These are phyloP conservation scores for Leucophenga montana DNA, from an alignment of 2,888 invertebrate species.

Conservation along the genomic window DNA sequence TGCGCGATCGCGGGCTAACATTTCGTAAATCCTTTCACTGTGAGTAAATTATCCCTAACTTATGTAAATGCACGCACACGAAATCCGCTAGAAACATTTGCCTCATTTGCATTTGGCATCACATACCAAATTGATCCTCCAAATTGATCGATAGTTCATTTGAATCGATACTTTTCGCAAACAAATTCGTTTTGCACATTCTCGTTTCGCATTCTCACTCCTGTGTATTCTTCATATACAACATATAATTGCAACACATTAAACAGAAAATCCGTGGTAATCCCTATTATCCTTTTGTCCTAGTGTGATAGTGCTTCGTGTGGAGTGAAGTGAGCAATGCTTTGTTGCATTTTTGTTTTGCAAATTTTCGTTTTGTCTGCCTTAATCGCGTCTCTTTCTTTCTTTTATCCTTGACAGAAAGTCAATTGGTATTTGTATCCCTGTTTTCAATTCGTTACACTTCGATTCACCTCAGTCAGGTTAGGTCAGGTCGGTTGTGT, in stretches of 20 bases:
- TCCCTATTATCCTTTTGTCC: not conserved
- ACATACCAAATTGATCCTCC: no score
- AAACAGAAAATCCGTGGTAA: not conserved
- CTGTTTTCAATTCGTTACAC: conserved; percentile 1
- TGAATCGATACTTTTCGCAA: not conserved
- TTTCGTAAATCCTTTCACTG: conserved; percentile 19
- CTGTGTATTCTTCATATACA: not conserved
- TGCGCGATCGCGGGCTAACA: not conserved
- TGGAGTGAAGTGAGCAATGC: conserved; percentile 13
- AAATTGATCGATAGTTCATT: no score
- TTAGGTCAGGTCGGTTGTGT: no score
- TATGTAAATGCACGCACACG: conserved; percentile 54
- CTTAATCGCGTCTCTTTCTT: not conserved
- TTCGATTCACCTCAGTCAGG: conserved; percentile 10
- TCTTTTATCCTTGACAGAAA: not conserved
- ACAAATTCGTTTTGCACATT: no score
- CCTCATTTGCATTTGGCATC: no score
- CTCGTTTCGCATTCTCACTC: no score
- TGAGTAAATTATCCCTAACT: conserved; percentile 64
- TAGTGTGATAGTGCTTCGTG: not conserved
- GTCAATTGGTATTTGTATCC: not conserved
- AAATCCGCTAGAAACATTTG: not conserved
- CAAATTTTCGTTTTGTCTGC: conserved; percentile 2
- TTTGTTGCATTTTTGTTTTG: conserved; percentile 16
- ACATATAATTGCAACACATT: not conserved